Evolutionary conservation across 2,888 invertebrate genomes (phyloP).

Genomic region (Dicyrtomina minuta): DNA sequence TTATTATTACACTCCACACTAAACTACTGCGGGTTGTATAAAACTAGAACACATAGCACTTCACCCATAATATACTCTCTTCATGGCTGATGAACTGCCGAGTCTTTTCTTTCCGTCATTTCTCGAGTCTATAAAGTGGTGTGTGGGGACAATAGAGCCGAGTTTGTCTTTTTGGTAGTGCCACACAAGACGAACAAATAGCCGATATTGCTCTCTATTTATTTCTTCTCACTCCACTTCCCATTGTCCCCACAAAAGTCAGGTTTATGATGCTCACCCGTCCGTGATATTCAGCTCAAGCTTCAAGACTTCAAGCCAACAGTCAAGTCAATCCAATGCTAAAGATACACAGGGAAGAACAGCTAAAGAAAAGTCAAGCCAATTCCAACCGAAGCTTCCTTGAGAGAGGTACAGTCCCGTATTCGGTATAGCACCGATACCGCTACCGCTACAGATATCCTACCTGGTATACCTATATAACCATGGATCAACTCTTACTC

Average conservation of each 20-base stretch:
- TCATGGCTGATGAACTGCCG: slow-evolving; percentile 20
- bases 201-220: slow-evolving; percentile 35
- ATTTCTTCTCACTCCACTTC: slow-evolving; percentile 2
- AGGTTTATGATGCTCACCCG: neutral
- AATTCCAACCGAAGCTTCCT: no score
- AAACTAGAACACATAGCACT: no score
- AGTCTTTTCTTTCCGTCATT: slow-evolving; percentile 19
- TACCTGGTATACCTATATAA: no score
- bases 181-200: slow-evolving; percentile 54
- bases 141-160: slow-evolving; percentile 12
- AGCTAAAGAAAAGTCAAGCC: no score
- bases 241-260: neutral
- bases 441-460: no score
- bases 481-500: neutral
- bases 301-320: neutral
- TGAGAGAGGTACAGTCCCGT: no score
- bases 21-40: no score
- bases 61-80: no score
- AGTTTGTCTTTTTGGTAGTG: slow-evolving; percentile 27
- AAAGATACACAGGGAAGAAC: neutral
- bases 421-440: no score
- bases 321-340: neutral
- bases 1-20: slow-evolving; percentile 3
- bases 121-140: slow-evolving; percentile 26
- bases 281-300: neutral